Base-by-base conservation (phyloP, 2,113 vertebrate genomes). In the Colinus virginianus region DNA sequence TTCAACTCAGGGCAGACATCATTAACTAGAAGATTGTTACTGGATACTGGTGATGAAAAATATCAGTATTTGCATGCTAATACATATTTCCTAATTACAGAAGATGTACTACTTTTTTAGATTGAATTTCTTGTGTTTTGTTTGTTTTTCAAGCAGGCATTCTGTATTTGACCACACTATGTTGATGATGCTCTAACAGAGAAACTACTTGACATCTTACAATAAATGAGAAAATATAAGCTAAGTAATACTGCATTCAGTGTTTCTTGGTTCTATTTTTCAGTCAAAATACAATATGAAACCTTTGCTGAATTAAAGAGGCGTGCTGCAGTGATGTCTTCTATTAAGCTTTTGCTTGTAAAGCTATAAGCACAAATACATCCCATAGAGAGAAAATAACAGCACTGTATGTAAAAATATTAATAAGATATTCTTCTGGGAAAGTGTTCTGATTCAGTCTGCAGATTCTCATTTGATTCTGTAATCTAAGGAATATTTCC, bases 241-340 rank as follows among this genome's bases (percentile, higher is more conserved):
- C 4, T 67, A 49, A 81, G 5, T 5, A 1, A n/a, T 20, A 34
- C 8, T 56, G 32, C 20, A 4, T 12, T 40, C 42, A 86, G 7
- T 12, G 56, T 17, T 7, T 69, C 71, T 40, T 83, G 11, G 1
- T 36, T 13, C 6, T 16, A 13, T 3, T 55, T 80, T 77, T 67
- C 21, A 23, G 4, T 13, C 59, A 45, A 36, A 67, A 49, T 19
- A 18, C 5, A 49, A 32, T 64, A 25, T 49, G 13, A 51, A 62
- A 78, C 30, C 1, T 26, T 8, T 59, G 3, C 4, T 42, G 9
- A 78, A 75, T 4, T 66, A 23, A 48, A 68, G 62, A 61, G 2
- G 17, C 2, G 8, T 1, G 0, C 14, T 67, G 11, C 15, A 30
- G 1, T 87, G 12, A 8, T 25, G 49, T 8, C 1, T 64, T 62